phyloP scores from a whole-genome alignment of 2,888 invertebrate genomes.

The Cybosia mesomella region DNA sequence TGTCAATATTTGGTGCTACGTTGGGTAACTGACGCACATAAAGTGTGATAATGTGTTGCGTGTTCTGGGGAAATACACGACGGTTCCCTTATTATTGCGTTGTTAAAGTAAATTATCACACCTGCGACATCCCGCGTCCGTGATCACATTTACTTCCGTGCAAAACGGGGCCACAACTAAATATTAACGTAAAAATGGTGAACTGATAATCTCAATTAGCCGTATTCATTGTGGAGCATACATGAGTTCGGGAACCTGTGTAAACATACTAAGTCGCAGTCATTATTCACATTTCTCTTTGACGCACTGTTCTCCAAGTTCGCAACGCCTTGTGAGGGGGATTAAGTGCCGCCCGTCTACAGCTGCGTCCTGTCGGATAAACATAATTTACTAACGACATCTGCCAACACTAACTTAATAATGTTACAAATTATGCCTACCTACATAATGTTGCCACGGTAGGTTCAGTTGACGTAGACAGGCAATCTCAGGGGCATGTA shows the following conservation, averaged over 20 bases:
- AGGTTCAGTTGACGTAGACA: conserved; percentile 57
- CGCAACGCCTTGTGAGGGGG: conserved; percentile 65
- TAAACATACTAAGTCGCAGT: conserved; percentile 59
- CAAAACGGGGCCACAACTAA: conserved; percentile 15
- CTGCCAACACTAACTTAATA: conserved; percentile 75
- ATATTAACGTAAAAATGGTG: conserved; percentile 22
- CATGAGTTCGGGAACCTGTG: conserved; percentile 53
- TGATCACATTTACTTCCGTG: conserved; percentile 28
- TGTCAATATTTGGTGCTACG: conserved; percentile 47
- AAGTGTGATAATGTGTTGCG: conserved; percentile 45
- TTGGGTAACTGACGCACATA: conserved; percentile 33
- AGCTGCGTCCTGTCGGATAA: conserved; percentile 79
- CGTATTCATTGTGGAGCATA: conserved; percentile 36
- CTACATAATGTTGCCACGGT: conserved; percentile 58
- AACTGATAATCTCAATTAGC: conserved; percentile 45
- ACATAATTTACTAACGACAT: conserved; percentile 81
- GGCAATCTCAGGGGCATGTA: conserved; percentile 51
- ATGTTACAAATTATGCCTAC: conserved; percentile 65
- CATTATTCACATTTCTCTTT: conserved; percentile 77
- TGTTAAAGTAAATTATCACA: conserved; percentile 51
- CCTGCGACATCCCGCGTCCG: conserved; percentile 39
- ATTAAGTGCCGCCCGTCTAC: conserved; percentile 72
- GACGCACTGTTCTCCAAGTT: conserved; percentile 66
- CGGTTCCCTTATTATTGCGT: conserved; percentile 47
- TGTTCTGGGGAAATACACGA: conserved; percentile 37